Evolutionary conservation across 2,888 invertebrate species (phyloP), one percentile per base, ranked within the genome.

Genomic region (Andricus quercusramuli): DNA sequence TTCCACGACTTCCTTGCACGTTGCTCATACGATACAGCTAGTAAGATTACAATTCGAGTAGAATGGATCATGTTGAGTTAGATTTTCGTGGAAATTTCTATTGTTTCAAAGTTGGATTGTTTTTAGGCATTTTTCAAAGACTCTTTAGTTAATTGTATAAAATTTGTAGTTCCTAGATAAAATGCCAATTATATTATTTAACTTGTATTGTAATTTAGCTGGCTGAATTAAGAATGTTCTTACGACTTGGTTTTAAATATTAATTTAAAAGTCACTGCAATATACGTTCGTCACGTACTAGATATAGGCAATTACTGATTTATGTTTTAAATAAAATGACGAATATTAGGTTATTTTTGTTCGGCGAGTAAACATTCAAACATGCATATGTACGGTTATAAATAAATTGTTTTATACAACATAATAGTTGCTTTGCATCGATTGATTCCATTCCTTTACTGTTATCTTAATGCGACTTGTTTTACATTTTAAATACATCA

Each of bases 361-460:
- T 74, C 74, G 56, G 20, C 74, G 74, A 74, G 74, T 51, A 74
- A 56, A 22, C 11, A 37, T 74, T 74, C 74, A 74, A 74, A 74
- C 56, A 74, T 56, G 59, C 22, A 82, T 82, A 82, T 87, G 87
- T 87, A 87, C 83, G 80, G 80, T 85, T 84, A 84, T 84, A 80
- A 86, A 88, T 88, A 87, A 89, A 88, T 86, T 83, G 84, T 85
- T 88, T 86, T 84, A 82, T 81, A 87, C 86, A 88, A 89, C 81
- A 83, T 83, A 88, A 83, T 83, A 82, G 80, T 85, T 85, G 85
- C 83, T 88, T 83, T 82, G 83, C 82, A 81, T 79, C 87, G 81
- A 80, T 88, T 86, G 85, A 87, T 86, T 87, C 85, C 84, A 80
- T 76, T 84, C 87, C 87, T 86, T 74, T 81, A 81, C 78, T 62